Evolutionary conservation across 2,113 vertebrate species (phyloP).

Genomic region (Lampris megalopsis): DNA sequence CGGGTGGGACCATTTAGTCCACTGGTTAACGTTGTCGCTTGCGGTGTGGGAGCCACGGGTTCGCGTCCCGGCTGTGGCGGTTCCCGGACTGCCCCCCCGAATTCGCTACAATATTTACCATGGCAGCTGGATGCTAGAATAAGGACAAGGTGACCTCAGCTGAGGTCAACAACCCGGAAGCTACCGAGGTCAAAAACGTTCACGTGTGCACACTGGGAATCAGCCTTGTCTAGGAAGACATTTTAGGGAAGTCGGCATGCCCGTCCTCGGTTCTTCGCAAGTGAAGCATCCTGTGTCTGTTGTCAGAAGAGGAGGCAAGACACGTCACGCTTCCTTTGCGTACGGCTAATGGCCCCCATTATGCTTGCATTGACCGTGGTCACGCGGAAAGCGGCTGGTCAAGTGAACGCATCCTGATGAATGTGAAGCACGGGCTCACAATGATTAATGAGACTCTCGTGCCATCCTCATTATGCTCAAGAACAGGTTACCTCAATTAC

Average conservation of each 20-base stretch:
- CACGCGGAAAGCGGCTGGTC: neutral
- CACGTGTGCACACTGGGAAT: slow-evolving; percentile 53
- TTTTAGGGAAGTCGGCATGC: slow-evolving; percentile 1
- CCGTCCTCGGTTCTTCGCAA: slow-evolving; percentile 23
- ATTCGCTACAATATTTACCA: too few relatives aligned
- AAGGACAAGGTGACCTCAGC: slow-evolving; percentile 3
- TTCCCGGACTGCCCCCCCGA: too few relatives aligned
- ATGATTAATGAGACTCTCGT: neutral
- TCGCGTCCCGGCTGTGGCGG: too few relatives aligned
- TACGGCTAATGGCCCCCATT: neutral
- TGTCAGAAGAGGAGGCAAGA: neutral
- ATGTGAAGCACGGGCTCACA: neutral
- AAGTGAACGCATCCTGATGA: neutral
- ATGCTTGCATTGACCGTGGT: neutral
- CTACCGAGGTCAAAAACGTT: slow-evolving; percentile 35
- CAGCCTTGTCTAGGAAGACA: slow-evolving; percentile 24
- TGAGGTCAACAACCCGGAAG: neutral
- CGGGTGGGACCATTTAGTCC: too few relatives aligned
- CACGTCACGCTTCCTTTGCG: neutral
- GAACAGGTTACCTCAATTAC: neutral
- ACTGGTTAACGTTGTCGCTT: too few relatives aligned
- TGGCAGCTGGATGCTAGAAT: slow-evolving; percentile 22
- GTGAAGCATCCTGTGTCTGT: neutral
- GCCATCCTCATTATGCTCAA: neutral
- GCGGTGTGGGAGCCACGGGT: too few relatives aligned